Evolutionary conservation across 2,113 vertebrate species (phyloP).

Genomic region (Syngnathus typhle): DNA sequence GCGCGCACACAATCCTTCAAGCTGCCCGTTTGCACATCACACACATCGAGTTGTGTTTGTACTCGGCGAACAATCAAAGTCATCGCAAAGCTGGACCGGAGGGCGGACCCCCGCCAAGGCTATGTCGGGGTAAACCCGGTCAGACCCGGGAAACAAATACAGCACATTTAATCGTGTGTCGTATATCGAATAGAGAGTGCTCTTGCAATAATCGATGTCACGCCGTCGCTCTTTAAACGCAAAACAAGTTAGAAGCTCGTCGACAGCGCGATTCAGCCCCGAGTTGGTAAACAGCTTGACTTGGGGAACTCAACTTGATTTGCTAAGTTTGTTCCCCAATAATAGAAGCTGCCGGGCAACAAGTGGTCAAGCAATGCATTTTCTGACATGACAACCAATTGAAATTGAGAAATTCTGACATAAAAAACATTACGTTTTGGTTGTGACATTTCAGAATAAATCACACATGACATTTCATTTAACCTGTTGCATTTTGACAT

Average conservation of each 20-base stretch:
- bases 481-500: no score
- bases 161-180: background rate
- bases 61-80: conserved; percentile 24
- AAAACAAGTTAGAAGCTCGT: background rate
- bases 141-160: background rate
- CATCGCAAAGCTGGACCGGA: background rate
- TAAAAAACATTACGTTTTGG: no score
- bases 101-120: background rate
- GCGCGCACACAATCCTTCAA: conserved; percentile 26
- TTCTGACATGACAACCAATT: no score
- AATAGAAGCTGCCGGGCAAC: no score
- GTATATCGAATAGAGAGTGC: background rate
- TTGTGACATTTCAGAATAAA: no score
- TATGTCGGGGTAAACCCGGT: background rate
- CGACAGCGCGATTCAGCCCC: background rate
- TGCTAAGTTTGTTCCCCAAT: no score
- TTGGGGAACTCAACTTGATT: background rate
- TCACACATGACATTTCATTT: no score
- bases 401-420: no score
- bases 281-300: background rate
- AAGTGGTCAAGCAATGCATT: no score
- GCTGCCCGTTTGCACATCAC: conserved; percentile 36
- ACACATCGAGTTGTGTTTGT: conserved; percentile 20
- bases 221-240: background rate
- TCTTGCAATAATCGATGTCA: background rate